Evolutionary conservation across 2,797 vertebrate genomes (phyloP).

Genomic region (Crax fasciolata): DNA sequence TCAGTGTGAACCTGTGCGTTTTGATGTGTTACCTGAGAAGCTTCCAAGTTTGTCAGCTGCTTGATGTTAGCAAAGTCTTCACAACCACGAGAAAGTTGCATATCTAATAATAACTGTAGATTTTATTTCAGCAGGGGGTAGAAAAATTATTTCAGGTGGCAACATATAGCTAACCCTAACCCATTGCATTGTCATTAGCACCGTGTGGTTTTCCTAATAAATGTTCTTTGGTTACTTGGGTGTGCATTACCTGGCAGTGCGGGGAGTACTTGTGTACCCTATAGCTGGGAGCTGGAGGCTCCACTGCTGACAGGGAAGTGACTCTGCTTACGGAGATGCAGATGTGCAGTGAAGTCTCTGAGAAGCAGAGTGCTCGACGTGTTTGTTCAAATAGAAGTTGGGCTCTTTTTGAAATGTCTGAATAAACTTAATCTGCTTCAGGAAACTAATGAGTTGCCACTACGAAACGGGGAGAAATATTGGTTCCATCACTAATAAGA

Average conservation of each 20-base stretch:
- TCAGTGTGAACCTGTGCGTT: neutral
- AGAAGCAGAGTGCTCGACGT: neutral
- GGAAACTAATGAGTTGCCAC: neutral
- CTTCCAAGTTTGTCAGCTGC: neutral
- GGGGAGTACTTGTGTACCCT: neutral
- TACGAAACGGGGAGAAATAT: conserved; percentile 10
- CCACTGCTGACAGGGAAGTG: neutral
- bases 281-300: neutral
- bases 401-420: neutral
- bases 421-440: conserved; percentile 19
- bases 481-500: conserved; percentile 46
- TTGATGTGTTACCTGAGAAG: neutral
- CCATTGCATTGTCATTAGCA: neutral
- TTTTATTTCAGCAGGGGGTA: neutral
- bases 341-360: conserved; percentile 4
- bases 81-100: neutral
- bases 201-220: neutral
- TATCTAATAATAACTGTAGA: rapidly evolving
- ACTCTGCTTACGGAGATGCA: conserved; percentile 39
- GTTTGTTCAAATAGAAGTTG: neutral
- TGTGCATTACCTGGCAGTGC: neutral
- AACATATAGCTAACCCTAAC: rapidly evolving
- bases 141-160: neutral
- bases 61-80: neutral
- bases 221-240: neutral